Conservation (phyloP, 2,888 invertebrate genomes). For the Chironomus tentans region DNA sequence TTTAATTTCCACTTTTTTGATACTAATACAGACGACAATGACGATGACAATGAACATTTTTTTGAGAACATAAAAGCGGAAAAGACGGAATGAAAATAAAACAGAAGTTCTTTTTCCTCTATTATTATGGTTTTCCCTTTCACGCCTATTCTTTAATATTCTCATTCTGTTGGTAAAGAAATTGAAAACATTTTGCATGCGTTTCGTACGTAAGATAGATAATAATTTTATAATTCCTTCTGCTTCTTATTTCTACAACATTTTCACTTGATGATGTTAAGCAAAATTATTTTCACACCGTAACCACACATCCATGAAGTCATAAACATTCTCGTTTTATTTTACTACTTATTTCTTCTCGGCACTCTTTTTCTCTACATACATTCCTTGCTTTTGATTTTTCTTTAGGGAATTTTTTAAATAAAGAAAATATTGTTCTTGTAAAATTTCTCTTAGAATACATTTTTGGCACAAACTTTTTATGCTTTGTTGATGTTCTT, state of each 20-base stretch:
- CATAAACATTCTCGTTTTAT: neutral
- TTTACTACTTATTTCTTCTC: neutral
- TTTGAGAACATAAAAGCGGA: neutral
- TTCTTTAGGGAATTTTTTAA: too few relatives aligned
- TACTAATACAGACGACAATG: neutral
- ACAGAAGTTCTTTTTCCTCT: neutral
- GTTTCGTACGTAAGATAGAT: neutral
- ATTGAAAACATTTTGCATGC: neutral
- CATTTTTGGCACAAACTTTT: too few relatives aligned
- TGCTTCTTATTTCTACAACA: neutral
- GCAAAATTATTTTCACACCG: slow-evolving; percentile 15
- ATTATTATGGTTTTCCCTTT: neutral
- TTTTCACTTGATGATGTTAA: neutral
- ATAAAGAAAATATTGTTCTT: too few relatives aligned
- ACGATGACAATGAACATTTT: neutral
- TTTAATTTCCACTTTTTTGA: neutral
- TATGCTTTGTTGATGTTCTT: too few relatives aligned
- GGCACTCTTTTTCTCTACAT: neutral
- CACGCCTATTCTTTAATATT: neutral
- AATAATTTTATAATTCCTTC: neutral
- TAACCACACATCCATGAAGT: slow-evolving; percentile 23
- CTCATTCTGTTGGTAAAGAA: neutral
- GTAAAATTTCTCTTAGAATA: too few relatives aligned
- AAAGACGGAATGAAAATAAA: neutral
- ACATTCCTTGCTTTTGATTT: too few relatives aligned